Base-by-base conservation (phyloP, 2,113 vertebrate species). In the mouse (Mus musculus) region DNA sequence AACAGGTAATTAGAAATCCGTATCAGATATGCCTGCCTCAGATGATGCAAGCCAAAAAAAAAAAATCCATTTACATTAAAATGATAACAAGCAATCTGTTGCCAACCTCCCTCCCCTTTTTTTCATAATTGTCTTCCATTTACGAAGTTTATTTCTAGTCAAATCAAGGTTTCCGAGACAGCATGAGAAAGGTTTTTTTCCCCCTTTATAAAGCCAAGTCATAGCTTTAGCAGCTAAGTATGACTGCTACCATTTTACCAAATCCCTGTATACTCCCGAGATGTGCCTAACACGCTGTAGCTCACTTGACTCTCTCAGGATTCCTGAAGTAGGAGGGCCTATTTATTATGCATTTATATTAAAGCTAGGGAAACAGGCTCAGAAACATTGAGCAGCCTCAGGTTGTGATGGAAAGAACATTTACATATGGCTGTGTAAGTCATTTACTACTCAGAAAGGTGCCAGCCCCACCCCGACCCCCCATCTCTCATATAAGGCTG, bases 1-100 rank as follows among this genome's bases (percentile, higher is more conserved):
- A 95, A 91, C 61, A 10, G 86, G 88, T 90, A 95, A 97, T 97
- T 96, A 98, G 96, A 89, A 93, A 94, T 85, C 56, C 67, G 0
- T 93, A 90, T 97, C 95, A 95, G 95, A 96, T 95, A 87, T 69
- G 39, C 76, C 63, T 46, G 33, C 42, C 77, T 91, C 56, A 92
- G 93, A 94, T 81, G 90, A 33, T 49, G 42, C 36, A 96, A 96
- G 33, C 49, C n/a, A 13, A 28, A 84, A 39, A 59, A 36, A 90
- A 94, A 84, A 84, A 95, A 77, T 69, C 14, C 52, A 69, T 73
- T 90, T 63, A n/a, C 61, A 88, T 94, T 91, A 90, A 94, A 80
- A 90, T 75, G 65, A 88, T 89, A 71, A 82, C 76, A 90, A 93
- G 49, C 77, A 82, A 88, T 78, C 59, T 92, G n/a, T 69, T 81